These are phyloP conservation scores for Vimba vimba DNA, from an alignment of 2,113 vertebrate genomes.

Conservation along the genomic window DNA sequence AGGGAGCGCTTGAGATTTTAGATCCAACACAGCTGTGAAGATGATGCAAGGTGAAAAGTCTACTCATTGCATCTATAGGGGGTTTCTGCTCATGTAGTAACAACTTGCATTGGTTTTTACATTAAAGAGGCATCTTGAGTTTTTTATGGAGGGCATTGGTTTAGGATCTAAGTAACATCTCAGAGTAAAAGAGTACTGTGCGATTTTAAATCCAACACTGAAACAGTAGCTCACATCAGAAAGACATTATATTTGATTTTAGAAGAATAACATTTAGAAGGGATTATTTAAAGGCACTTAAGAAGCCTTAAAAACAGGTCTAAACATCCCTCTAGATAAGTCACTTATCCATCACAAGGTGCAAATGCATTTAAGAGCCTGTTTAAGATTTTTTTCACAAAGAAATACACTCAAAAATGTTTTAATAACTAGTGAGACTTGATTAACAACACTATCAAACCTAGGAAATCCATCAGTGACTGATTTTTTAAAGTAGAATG, in stretches of 20 bases:
- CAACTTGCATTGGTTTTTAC: background rate
- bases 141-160: background rate
- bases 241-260: background rate
- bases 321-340: constrained; percentile 6
- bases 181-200: background rate
- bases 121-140: background rate
- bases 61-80: constrained; percentile 6
- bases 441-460: background rate
- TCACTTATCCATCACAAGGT: constrained; percentile 2
- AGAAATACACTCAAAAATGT: constrained; percentile 16
- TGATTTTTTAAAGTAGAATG: background rate
- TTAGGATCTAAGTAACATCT: background rate
- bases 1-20: constrained; percentile 17
- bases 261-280: background rate
- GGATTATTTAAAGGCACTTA: constrained; percentile 9
- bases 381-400: background rate
- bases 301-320: background rate
- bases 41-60: constrained; percentile 41
- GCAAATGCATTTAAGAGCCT: background rate
- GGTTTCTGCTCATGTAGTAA: background rate
- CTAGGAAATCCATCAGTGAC: background rate
- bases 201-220: background rate
- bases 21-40: constrained; percentile 25
- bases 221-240: background rate
- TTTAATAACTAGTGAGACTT: background rate